These are phyloP conservation scores for Leptosomus discolor DNA, from an alignment of 2,113 vertebrate genomes.

Conservation along the genomic window DNA sequence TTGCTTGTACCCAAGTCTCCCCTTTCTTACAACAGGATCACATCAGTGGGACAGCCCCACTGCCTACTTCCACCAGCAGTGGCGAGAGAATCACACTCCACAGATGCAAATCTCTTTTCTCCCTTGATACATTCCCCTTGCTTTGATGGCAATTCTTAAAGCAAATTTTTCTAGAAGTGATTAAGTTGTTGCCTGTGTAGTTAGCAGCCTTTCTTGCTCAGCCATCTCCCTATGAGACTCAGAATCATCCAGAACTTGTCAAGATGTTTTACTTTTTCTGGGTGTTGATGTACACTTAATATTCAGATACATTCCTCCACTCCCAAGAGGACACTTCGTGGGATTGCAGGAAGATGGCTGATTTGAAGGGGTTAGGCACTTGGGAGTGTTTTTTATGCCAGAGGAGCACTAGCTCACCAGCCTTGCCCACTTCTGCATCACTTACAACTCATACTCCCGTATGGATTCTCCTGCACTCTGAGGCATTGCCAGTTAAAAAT, in stretches of 20 bases:
- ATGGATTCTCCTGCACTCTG: neutral
- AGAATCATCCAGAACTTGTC: neutral
- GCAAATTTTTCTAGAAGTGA: neutral
- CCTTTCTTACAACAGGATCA: neutral
- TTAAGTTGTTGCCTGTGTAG: neutral
- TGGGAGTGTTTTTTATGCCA: neutral
- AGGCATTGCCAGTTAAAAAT: neutral
- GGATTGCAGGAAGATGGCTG: too few relatives aligned
- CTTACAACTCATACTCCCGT: neutral
- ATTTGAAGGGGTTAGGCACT: neutral
- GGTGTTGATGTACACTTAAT: neutral
- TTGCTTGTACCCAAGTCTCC: too few relatives aligned
- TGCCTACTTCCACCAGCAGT: neutral
- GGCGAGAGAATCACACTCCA: fast-evolving
- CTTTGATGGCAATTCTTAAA: neutral
- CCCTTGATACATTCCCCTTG: neutral
- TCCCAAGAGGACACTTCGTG: neutral
- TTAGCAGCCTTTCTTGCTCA: neutral
- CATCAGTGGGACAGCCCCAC: neutral
- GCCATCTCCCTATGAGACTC: neutral
- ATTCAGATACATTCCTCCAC: neutral
- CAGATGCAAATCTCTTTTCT: neutral
- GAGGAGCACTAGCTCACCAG: neutral
- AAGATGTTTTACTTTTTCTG: neutral
- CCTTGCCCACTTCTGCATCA: too few relatives aligned